Evolutionary conservation across 1,140 invertebrate genomes (phyloP), one percentile per base, ranked within the genome.

Genomic region (Scaptomyza graminum): DNA sequence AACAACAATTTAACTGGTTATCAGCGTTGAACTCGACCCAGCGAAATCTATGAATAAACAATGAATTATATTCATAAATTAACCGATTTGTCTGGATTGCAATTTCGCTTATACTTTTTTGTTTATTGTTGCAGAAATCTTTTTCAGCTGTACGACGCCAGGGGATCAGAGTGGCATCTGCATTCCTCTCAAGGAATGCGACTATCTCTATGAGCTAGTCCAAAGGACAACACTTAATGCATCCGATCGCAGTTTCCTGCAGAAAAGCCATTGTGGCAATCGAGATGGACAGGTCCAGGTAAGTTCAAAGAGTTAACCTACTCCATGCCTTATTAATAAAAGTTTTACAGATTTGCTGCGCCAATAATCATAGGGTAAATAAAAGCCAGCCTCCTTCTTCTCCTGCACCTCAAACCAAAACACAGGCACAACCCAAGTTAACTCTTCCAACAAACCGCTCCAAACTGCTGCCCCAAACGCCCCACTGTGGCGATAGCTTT

Each of bases 401-500:
- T n/a, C 37, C 3, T 22, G 2, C 18, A n/a, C 1, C 37, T 2
- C 37, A 12, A 39, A 3, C 37, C 37, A n/a, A 5, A n/a, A 2
- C 12, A 39, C 12, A 39, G 37, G 12, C 3, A 7, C 37, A 39
- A n/a, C 12, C 37, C 2, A 43, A 31, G n/a, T 25, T 34, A 3
- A 44, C 61, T n/a, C 34, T 34, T 4, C 18, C 64, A 0, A 51
- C 15, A 0, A 43, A 39, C n/a, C 22, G 49, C 11, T 66, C 65
- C 8, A 68, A 37, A 1, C 28, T 90, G 2, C 63, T 91, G 6
- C 90, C 90, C 9, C 18, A 67, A 25, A 52, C 56, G 0, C 87
- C 85, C 1, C 49, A 74, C 11, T 91, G 90, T 52, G 90, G 93
- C 18, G 92, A 46, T 25, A 92, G 41, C 90, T 92, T 74, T 76